Base-by-base conservation (phyloP, 1,140 invertebrate species). In the Brachionus paranguensis region DNA sequence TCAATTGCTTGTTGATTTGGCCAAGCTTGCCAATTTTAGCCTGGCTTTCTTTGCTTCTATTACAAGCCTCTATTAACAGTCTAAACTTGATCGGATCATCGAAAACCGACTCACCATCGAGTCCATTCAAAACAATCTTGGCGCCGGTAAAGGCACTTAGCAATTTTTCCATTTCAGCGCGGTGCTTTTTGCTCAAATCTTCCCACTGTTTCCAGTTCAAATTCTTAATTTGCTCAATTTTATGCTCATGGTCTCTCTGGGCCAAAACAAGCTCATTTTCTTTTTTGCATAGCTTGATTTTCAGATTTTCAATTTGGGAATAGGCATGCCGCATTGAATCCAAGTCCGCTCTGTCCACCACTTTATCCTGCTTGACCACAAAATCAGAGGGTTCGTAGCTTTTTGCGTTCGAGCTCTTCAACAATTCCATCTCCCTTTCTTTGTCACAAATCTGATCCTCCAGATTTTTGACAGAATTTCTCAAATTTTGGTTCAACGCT, bases 111-210 rank as follows among this genome's bases (percentile, higher is more conserved):
- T 76, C 43, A 20, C 43, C 20, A 76, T 76, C 72, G 4, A 14
- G 8, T 12, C 43, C 72, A 43, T 43, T 50, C 3, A 76, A 11
- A 11, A 76, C 72, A 76, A 76, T 11, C 11, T 76, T 76, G 10
- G 43, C 5, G 2, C 72, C 72, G 29, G 72, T 76, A 50, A 76
- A 76, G 3, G 27, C 72, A 76, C 45, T 27, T 2, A 76, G 14
- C 12, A 76, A 50, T 50, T 76, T 47, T 50, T 76, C 45, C 14
- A 76, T 37, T 50, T 76, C 72, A 29, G 3, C 1, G 3, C 5
- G 14, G 14, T 76, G 72, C n/a, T 76, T 76, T n/a, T 29, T 27
- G 33, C 50, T 76, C n/a, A 76, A 76, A 76, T 76, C 72, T 12
- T 76, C 24, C 17, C 43, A 27, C 12, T 37, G 29, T 50, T 76